These are phyloP conservation scores for Euzophera pinguis DNA, from an alignment of 2,888 invertebrate species.

Conservation along the genomic window DNA sequence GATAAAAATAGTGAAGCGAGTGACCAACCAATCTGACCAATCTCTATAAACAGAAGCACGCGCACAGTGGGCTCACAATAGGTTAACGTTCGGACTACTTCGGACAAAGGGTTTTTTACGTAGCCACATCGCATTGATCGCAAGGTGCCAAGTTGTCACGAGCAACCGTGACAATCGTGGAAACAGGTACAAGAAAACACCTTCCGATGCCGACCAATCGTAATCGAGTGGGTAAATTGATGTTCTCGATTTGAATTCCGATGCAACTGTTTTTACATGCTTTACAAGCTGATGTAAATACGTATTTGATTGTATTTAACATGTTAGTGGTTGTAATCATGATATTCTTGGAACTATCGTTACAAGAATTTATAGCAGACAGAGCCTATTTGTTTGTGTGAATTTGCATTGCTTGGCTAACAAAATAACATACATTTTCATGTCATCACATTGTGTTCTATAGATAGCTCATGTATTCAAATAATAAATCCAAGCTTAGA, in stretches of 20 bases:
- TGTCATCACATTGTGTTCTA: too few species aligned
- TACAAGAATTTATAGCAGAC: neutral
- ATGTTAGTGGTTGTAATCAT: neutral
- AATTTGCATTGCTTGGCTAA: too few species aligned
- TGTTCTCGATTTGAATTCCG: constrained; percentile 38
- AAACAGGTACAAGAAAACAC: constrained; percentile 38
- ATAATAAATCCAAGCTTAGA: too few species aligned
- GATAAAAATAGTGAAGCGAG: too few species aligned
- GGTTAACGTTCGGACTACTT: constrained; percentile 26
- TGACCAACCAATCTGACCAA: neutral
- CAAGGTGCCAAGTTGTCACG: constrained; percentile 55
- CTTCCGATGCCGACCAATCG: constrained; percentile 32
- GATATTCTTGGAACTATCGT: neutral
- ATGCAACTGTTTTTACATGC: constrained; percentile 23
- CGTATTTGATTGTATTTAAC: constrained; percentile 8
- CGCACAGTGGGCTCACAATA: constrained; percentile 40
- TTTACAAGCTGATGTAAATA: constrained; percentile 1
- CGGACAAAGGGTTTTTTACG: constrained; percentile 43
- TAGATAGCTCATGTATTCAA: too few species aligned
- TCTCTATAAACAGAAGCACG: neutral
- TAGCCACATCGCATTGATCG: constrained; percentile 34
- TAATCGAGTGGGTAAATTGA: constrained; percentile 28
- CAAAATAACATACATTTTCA: too few species aligned
- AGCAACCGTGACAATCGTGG: constrained; percentile 38
- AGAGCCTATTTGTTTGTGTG: too few species aligned